Evolutionary conservation across 2,888 invertebrate genomes (phyloP), one percentile per base, ranked within the genome.

Genomic region (Gerris lacustris): DNA sequence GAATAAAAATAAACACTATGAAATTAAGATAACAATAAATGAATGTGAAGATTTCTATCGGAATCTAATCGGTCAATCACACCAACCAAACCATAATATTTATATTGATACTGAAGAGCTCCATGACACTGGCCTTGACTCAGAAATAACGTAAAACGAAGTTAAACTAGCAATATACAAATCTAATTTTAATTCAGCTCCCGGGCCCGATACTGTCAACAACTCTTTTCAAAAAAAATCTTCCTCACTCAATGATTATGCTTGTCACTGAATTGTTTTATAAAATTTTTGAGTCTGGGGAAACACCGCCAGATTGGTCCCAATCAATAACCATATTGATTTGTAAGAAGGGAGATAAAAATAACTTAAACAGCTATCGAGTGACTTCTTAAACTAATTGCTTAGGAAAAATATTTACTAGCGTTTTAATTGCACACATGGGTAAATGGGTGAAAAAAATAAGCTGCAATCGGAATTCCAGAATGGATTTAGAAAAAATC

Each of bases 341-440:
- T 31, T 43, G n/a, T 18, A 67, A 67, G 43, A 67, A 67, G n/a
- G 67, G 67, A 67, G 67, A 67, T 43, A 18, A 55, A 18, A 6
- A 43, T 31, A 6, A 7, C n/a, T 44, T 44, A 7, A 18, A 67
- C 5, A 67, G 43, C 18, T 31, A 67, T 43, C 5, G 67, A 67
- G 31, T 15, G 6, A 17, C 43, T 18, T 18, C 67, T 6, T 44
- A 31, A 44, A 9, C n/a, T n/a, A 67, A 17, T 17, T 31, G 31
- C 6, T 31, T 67, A 9, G 17, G 15, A 31, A 43, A 31, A 9
- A 6, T 31, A 5, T 67, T 67, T 67, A 67, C 67, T 6, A 31
- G 31, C 6, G 43, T 67, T 43, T 6, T 67, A 9, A 31, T n/a
- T 31, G 6, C 31, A 31, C 18, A 43, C 5, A 18, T 67, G 15